A percentile compares a stretch with the other conserved stretches of the same genome.
Conservation (phyloP, 1,140 invertebrate species). For the Trichonephila clavipes region DNA sequence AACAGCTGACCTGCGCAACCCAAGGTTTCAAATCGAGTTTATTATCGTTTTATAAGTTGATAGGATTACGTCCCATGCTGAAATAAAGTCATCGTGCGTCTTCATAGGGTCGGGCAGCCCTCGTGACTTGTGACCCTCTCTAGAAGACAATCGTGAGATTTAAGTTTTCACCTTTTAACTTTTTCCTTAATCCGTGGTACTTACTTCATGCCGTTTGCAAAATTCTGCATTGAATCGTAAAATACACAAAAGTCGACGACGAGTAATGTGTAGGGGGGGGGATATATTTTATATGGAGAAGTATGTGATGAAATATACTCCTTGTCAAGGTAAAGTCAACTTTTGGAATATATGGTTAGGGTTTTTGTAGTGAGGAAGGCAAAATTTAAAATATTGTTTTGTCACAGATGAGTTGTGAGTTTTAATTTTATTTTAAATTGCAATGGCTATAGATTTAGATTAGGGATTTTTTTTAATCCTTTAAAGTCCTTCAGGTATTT, state of each 20-base stretch:
- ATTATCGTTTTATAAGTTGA: slow-evolving; percentile 48
- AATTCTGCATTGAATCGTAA: background rate
- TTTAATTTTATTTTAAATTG: too few species aligned
- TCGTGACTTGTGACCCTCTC: background rate
- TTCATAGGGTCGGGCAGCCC: background rate
- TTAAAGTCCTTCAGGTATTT: too few species aligned
- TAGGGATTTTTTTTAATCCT: too few species aligned
- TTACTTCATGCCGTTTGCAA: background rate
- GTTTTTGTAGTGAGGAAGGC: too few species aligned
- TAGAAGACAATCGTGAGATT: background rate
- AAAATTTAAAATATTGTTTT: too few species aligned
- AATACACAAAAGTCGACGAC: background rate
- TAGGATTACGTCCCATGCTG: slow-evolving; percentile 9
- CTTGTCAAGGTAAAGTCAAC: too few species aligned
- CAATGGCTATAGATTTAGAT: too few species aligned
- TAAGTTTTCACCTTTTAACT: slow-evolving; percentile 6
- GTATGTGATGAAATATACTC: too few species aligned
- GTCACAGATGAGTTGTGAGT: too few species aligned
- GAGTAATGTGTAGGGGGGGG: background rate
- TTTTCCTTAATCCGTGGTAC: background rate
- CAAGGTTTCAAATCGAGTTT: slow-evolving; percentile 13
- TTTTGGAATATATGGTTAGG: too few species aligned
- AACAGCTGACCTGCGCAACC: slow-evolving; percentile 27
- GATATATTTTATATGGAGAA: background rate
- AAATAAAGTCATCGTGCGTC: slow-evolving; percentile 18